Conservation (phyloP, 1,140 invertebrate genomes). For the Bombus balteatus region DNA sequence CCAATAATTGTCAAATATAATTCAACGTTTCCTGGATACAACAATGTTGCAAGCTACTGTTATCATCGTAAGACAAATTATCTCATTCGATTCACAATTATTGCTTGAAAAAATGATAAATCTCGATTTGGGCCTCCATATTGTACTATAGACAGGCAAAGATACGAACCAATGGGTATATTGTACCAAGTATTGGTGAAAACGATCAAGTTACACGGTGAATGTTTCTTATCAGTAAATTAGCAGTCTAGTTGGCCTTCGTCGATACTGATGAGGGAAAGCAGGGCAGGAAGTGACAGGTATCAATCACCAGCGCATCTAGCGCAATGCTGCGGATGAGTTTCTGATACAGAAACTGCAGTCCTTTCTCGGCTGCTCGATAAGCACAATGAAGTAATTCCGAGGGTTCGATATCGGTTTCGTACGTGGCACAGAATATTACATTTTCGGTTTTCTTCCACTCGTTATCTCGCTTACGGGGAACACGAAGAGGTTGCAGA, state of each 20-base stretch:
- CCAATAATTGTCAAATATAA: no score
- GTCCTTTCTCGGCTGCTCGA: background rate
- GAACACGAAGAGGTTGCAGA: no score
- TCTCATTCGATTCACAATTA: background rate
- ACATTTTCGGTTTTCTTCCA: background rate
- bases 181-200: slow-evolving; percentile 50
- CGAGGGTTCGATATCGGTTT: background rate
- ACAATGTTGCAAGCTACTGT: no score
- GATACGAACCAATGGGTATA: slow-evolving; percentile 79
- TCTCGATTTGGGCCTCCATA: slow-evolving; percentile 37
- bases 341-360: slow-evolving; percentile 62
- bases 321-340: slow-evolving; percentile 60
- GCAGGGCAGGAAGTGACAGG: slow-evolving; percentile 66
- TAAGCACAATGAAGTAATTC: slow-evolving; percentile 37
- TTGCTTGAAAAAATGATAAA: slow-evolving; percentile 40
- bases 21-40: no score
- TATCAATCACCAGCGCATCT: slow-evolving; percentile 68
- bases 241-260: slow-evolving; percentile 67
- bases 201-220: slow-evolving; percentile 60
- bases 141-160: slow-evolving; percentile 21
- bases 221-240: slow-evolving; percentile 80
- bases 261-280: slow-evolving; percentile 77
- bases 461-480: background rate
- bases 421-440: background rate
- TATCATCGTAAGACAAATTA: no score